Conservation (phyloP, 1,140 invertebrate genomes). For the Antheraea pernyi region DNA sequence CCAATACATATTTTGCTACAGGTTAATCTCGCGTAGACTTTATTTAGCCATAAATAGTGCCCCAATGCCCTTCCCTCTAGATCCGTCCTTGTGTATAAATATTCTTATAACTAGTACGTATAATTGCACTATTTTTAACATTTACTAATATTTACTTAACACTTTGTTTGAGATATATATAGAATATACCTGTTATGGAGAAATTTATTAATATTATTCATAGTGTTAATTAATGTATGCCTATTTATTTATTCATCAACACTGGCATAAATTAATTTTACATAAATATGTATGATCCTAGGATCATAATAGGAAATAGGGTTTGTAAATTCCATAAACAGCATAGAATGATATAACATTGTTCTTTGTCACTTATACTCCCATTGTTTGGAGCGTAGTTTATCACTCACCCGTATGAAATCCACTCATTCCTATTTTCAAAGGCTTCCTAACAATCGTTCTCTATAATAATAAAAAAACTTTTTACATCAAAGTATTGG, state of each 20-base stretch:
- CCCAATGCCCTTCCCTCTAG: too few species aligned
- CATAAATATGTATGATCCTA: too few species aligned
- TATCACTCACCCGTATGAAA: slow-evolving; percentile 40
- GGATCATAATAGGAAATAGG: too few species aligned
- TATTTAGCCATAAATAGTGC: too few species aligned
- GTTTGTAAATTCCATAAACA: too few species aligned
- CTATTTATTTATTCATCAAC: not conserved
- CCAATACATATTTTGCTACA: too few species aligned
- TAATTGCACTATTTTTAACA: too few species aligned
- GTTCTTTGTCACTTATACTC: not conserved
- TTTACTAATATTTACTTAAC: too few species aligned
- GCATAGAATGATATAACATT: not conserved
- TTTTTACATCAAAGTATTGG: not conserved
- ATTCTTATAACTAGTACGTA: too few species aligned
- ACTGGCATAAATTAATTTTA: not conserved
- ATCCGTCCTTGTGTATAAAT: too few species aligned
- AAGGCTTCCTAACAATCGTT: slow-evolving; percentile 50
- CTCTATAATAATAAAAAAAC: slow-evolving; percentile 43
- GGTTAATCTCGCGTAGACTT: too few species aligned
- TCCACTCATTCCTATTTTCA: slow-evolving; percentile 33
- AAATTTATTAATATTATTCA: not conserved
- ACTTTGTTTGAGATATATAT: slow-evolving; percentile 2
- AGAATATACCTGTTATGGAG: not conserved
- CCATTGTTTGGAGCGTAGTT: slow-evolving; percentile 24
- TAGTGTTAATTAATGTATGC: not conserved